Evolutionary conservation across 2,113 vertebrate genomes (phyloP).

Genomic region (Fukomys damarensis): DNA sequence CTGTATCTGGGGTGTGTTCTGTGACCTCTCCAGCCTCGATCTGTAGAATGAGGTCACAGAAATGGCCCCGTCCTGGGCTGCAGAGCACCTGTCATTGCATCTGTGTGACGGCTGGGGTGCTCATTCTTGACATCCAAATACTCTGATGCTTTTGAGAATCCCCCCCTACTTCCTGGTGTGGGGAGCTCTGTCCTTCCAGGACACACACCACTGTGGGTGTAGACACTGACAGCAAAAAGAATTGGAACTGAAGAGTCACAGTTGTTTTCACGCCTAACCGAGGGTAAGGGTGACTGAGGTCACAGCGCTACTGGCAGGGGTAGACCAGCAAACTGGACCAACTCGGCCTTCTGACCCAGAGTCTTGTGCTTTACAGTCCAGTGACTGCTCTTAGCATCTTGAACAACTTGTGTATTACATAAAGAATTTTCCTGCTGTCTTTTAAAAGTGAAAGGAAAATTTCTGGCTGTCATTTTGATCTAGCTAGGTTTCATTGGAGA

Average conservation of each 20-base stretch:
- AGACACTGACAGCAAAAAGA: not conserved
- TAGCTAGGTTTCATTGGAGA: constrained; percentile 4
- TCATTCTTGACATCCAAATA: no score
- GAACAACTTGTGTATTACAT: not conserved
- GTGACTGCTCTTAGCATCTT: not conserved
- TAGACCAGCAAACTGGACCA: not conserved
- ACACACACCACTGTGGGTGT: not conserved
- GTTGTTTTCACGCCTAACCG: not conserved
- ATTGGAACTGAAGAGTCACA: not conserved
- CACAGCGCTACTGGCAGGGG: constrained; percentile 22
- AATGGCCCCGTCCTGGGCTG: not conserved
- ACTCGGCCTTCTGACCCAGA: not conserved
- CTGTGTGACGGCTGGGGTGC: not conserved
- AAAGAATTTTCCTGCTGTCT: not conserved
- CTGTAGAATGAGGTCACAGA: not conserved
- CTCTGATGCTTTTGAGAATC: not conserved
- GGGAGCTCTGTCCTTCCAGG: not conserved
- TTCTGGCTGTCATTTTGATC: not conserved
- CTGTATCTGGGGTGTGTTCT: not conserved
- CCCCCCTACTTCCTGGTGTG: not conserved
- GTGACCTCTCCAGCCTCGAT: not conserved
- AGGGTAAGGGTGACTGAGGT: constrained; percentile 34
- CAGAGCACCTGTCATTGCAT: rapidly evolving
- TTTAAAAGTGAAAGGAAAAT: not conserved
- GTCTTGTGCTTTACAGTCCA: rapidly evolving